These are phyloP conservation scores for Xyrauchen texanus DNA, from an alignment of 2,113 vertebrate species.

Conservation along the genomic window DNA sequence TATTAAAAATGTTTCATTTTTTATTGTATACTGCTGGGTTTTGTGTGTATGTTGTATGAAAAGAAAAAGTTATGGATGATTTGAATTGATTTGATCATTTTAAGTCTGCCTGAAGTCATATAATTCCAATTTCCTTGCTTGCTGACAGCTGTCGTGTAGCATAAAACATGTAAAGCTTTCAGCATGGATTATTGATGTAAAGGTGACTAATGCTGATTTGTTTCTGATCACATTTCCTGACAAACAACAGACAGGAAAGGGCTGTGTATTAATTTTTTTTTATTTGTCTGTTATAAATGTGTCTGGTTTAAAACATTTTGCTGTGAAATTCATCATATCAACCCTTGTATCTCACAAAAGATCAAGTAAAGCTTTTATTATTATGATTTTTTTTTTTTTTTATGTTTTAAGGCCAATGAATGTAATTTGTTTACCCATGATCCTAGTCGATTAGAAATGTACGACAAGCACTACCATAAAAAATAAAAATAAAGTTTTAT, in stretches of 20 bases:
- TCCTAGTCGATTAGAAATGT: conserved; percentile 77
- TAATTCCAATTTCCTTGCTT: background rate
- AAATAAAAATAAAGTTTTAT: conserved; percentile 78
- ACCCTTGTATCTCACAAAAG: conserved; percentile 49
- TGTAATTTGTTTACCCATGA: conserved; percentile 77
- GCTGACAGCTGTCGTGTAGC: conserved; percentile 16
- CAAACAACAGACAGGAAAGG: background rate
- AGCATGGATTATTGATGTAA: background rate
- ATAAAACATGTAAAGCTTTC: background rate
- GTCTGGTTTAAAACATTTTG: conserved; percentile 50
- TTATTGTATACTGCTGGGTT: conserved; percentile 16
- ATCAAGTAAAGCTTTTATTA: conserved; percentile 47
- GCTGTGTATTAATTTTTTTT: conserved; percentile 2
- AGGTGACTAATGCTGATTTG: no score
- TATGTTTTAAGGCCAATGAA: conserved; percentile 80
- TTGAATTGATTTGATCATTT: background rate
- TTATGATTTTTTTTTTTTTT: conserved; percentile 44
- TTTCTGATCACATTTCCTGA: background rate
- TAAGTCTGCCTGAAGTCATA: background rate
- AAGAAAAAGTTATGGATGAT: background rate
- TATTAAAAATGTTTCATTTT: background rate
- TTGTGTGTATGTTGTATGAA: background rate
- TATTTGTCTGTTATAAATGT: background rate
- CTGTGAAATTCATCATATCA: conserved; percentile 51
- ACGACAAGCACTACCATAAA: conserved; percentile 85